Evolutionary conservation across 2,888 invertebrate species (phyloP), one percentile per base, ranked within the genome.

Genomic region (Pachliopta kotzebuea): DNA sequence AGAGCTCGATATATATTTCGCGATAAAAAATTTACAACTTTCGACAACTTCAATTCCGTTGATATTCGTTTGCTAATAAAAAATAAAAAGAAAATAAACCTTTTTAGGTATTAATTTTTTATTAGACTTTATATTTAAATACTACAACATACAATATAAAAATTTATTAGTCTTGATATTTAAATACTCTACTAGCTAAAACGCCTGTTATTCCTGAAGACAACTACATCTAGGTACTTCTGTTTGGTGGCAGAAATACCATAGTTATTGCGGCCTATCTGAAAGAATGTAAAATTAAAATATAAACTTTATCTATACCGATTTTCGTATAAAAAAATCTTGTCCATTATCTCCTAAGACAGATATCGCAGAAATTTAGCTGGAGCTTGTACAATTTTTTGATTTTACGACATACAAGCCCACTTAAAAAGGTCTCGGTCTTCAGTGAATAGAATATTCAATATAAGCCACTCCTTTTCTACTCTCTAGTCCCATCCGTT

Each of bases 381-480:
- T 52, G 3, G 11, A 37, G 31, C 60, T n/a, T 18, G 31, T 60
- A 58, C 21, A 60, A 60, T 53, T 60, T 60, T 60, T 60, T 60
- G 60, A 52, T 60, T 60, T 31, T 53, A 23, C 60, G 20, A 60
- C 60, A 37, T 60, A 52, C 31, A 53, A 14, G 52, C 52, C 60
- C 24, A 53, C 49, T 56, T 50, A 50, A 56, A 50, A 50, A 45
- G 56, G 50, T 50, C 62, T 56, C 14, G 18, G 14, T 42, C 42
- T 55, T 24, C 9, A 56, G 23, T 56, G 50, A 56, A 56, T 56
- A 52, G 62, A 62, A 56, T 56, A 62, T 56, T 56, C 21, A 62
- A 56, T 37, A 56, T 49, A 50, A 56, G 49, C 56, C 56, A 50
- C 49, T 56, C 49, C 23, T 9, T 49, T n/a, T 52, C 50, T 29